These are phyloP conservation scores for Dryas iulia DNA, from an alignment of 1,140 invertebrate species.

Conservation along the genomic window DNA sequence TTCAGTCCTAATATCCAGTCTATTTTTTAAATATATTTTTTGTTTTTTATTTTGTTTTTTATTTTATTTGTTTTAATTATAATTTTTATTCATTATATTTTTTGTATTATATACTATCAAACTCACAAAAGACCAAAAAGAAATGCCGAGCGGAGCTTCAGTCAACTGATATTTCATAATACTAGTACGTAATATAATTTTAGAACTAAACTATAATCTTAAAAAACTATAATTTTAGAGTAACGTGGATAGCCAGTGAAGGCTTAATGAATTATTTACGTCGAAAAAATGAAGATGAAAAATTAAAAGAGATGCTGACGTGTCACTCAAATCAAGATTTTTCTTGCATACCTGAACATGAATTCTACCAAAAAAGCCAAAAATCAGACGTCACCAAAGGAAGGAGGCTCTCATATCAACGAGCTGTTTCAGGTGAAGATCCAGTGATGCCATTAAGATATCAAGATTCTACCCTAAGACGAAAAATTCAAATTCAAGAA, in stretches of 20 bases:
- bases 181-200: no score
- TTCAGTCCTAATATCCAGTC: no score
- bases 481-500: constrained; percentile 47
- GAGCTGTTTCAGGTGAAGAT: constrained; percentile 68
- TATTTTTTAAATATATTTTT: no score
- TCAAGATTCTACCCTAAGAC: constrained; percentile 46
- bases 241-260: constrained; percentile 68
- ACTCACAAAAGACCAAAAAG: no score
- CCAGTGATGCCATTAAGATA: constrained; percentile 43
- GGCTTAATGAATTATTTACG: constrained; percentile 60
- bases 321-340: constrained; percentile 60
- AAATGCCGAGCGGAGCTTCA: no score
- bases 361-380: constrained; percentile 33
- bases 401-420: constrained; percentile 60
- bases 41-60: no score
- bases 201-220: no score
- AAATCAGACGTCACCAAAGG: constrained; percentile 52
- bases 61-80: no score
- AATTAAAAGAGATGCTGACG: constrained; percentile 45
- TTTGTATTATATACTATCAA: no score
- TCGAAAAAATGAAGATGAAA: constrained; percentile 57
- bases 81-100: no score
- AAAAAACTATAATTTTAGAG: constrained; percentile 39
- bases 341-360: constrained; percentile 51
- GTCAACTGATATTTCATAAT: no score